Conservation (phyloP, 2,888 invertebrate species). For the Danaus chrysippus region DNA sequence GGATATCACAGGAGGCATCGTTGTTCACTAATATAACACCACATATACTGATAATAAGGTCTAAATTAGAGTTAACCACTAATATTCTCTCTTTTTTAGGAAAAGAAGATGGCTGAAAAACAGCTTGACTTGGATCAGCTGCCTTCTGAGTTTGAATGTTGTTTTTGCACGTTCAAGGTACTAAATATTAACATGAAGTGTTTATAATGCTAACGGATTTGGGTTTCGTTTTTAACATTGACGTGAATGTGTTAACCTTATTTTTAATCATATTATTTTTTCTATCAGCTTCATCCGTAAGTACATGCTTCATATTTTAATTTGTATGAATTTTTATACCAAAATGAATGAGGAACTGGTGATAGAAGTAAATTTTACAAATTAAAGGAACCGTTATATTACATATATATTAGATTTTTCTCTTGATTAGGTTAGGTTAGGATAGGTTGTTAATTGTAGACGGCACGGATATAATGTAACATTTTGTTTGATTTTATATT, state of each 20-base stretch:
- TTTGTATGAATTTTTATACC: constrained; percentile 28
- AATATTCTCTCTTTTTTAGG: constrained; percentile 76
- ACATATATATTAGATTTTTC: too few species aligned
- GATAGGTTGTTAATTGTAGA: too few species aligned
- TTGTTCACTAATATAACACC: not conserved
- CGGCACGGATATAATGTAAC: too few species aligned
- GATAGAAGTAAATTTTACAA: not conserved
- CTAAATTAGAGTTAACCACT: constrained; percentile 40
- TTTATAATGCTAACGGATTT: constrained; percentile 21
- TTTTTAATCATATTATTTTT: constrained; percentile 37
- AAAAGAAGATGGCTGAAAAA: constrained; percentile 85
- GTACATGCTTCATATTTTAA: constrained; percentile 34
- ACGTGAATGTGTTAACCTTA: constrained; percentile 26
- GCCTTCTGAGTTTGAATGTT: constrained; percentile 97
- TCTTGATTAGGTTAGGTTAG: too few species aligned
- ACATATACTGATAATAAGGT: too few species aligned
- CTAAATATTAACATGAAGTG: constrained; percentile 61
- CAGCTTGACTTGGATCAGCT: constrained; percentile 91
- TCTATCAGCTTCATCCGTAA: constrained; percentile 46
- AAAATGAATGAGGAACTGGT: not conserved
- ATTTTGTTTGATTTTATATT: too few species aligned
- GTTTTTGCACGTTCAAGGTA: constrained; percentile 98
- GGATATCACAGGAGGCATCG: not conserved
- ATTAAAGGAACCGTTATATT: too few species aligned
- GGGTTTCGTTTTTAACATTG: constrained; percentile 27